phyloP scores from a whole-genome alignment of 1,140 invertebrate species.

The Calephelis nemesis region DNA sequence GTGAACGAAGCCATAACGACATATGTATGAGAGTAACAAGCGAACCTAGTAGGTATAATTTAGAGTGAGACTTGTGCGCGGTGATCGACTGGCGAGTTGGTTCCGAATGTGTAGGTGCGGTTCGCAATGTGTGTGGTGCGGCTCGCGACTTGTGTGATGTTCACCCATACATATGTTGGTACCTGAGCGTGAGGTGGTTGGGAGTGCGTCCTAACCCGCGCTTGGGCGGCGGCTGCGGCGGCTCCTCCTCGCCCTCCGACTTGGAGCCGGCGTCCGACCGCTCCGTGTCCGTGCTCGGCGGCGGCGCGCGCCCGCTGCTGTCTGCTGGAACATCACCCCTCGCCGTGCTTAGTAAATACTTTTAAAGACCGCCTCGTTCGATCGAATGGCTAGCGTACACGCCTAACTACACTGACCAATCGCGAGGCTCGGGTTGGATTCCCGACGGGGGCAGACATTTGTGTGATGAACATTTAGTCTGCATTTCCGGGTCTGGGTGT shows the following conservation, averaged over 20 bases:
- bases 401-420: too few relatives aligned
- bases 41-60: slow-evolving; percentile 61
- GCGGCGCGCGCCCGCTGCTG: slow-evolving; percentile 43
- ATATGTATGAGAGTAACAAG: slow-evolving; percentile 70
- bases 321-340: slow-evolving; percentile 38
- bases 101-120: slow-evolving; percentile 41
- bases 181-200: slow-evolving; percentile 94
- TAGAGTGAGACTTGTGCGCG: slow-evolving; percentile 41
- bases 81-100: slow-evolving; percentile 33
- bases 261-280: slow-evolving; percentile 87
- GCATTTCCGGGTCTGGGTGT: too few relatives aligned
- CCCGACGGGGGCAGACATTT: too few relatives aligned
- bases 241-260: slow-evolving; percentile 93
- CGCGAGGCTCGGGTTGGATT: too few relatives aligned
- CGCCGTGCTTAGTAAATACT: too few relatives aligned
- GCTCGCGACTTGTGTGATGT: slow-evolving; percentile 37
- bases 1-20: slow-evolving; percentile 35
- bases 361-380: too few relatives aligned
- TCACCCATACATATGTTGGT: slow-evolving; percentile 69
- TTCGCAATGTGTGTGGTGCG: slow-evolving; percentile 38
- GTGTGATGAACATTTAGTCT: too few relatives aligned
- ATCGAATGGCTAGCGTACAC: too few relatives aligned
- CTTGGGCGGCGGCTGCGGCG: slow-evolving; percentile 84
- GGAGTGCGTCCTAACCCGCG: slow-evolving; percentile 91
- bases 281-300: slow-evolving; percentile 68